Conservation (phyloP, 2,113 vertebrate genomes). For the Lophius piscatorius region DNA sequence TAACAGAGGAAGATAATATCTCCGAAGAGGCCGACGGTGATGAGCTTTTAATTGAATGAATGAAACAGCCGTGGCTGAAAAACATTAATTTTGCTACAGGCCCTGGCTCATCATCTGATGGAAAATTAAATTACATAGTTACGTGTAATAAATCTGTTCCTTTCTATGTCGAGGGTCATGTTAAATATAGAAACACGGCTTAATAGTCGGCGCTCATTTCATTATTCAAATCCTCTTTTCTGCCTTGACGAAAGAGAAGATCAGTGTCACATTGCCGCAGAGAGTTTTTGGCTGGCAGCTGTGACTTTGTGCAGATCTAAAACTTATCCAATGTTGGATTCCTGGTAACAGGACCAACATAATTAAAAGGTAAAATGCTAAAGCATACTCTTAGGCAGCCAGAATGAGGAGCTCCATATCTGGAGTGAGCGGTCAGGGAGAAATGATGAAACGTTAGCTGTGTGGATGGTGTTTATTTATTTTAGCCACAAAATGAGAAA, state of each 20-base stretch:
- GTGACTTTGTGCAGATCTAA: conserved; percentile 16
- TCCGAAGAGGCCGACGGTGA: conserved; percentile 43
- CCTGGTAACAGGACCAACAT: conserved; percentile 53
- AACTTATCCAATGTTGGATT: conserved; percentile 38
- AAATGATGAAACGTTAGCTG: background rate
- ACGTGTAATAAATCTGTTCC: conserved; percentile 20
- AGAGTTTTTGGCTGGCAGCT: conserved; percentile 34
- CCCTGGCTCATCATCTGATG: conserved; percentile 18
- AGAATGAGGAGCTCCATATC: conserved; percentile 42
- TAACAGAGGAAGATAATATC: conserved; percentile 54
- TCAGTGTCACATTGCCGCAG: conserved; percentile 23
- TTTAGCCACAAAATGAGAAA: conserved; percentile 12
- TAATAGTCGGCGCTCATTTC: background rate
- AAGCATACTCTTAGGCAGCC: conserved; percentile 13
- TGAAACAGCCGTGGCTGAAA: conserved; percentile 37
- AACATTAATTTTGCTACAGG: conserved; percentile 41
- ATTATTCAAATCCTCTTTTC: conserved; percentile 2
- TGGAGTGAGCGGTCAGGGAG: conserved; percentile 26
- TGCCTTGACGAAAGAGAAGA: background rate
- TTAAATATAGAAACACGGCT: conserved; percentile 24
- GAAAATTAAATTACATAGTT: conserved; percentile 46
- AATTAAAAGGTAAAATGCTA: conserved; percentile 42
- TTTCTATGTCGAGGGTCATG: conserved; percentile 1
- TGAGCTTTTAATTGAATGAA: conserved; percentile 68
- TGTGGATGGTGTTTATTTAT: conserved; percentile 22